These are phyloP conservation scores for Gymnorhina tibicen DNA, from an alignment of 2,113 vertebrate species.

Conservation along the genomic window DNA sequence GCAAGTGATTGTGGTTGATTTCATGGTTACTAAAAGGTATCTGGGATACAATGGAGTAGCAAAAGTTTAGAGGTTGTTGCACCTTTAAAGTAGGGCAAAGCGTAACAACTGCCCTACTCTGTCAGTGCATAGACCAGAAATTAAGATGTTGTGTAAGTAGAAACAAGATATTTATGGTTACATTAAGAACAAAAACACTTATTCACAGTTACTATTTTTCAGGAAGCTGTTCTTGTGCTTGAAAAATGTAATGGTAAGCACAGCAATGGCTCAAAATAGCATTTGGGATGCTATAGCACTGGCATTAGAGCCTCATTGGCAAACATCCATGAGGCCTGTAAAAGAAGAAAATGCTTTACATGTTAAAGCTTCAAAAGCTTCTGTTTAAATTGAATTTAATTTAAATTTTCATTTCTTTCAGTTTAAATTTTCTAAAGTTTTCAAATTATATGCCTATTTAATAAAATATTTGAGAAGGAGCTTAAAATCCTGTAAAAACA, in stretches of 20 bases:
- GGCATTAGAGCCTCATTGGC: background rate
- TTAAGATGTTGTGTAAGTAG: background rate
- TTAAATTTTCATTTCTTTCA: background rate
- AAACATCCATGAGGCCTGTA: background rate
- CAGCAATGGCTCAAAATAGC: constrained; percentile 44
- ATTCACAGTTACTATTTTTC: background rate
- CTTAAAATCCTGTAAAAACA: background rate
- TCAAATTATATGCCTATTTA: background rate
- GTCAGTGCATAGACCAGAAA: background rate
- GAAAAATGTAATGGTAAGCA: constrained; percentile 55
- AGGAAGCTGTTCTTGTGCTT: constrained; percentile 43
- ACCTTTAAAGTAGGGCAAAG: background rate
- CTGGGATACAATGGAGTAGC: background rate
- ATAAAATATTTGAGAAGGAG: background rate
- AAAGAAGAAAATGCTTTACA: background rate
- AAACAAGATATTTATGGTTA: background rate
- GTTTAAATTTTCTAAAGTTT: background rate
- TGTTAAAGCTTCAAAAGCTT: background rate
- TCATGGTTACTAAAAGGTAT: background rate
- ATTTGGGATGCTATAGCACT: constrained; percentile 14
- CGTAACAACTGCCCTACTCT: background rate
- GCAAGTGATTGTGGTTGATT: background rate
- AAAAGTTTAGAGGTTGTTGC: background rate
- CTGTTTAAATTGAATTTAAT: background rate
- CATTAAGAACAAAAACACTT: background rate